Conservation (phyloP, 2,888 invertebrate genomes). For the Megalurothrips usitatus region DNA sequence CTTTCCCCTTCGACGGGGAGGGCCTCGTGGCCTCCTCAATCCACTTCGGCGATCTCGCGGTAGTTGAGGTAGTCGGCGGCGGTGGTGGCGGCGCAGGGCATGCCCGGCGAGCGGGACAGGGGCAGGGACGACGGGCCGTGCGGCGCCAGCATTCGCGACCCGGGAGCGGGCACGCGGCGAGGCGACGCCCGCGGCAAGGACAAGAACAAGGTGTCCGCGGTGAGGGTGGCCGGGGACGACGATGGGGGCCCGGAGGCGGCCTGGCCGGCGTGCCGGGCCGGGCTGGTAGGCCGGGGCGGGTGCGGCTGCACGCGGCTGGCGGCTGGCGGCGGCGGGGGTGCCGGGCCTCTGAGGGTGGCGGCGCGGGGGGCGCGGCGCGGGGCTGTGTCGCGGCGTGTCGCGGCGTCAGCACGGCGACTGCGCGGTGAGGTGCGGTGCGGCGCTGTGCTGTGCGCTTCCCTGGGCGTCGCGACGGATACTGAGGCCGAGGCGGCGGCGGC, state of each 20-base stretch:
- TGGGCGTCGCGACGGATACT: background rate
- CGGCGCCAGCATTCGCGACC: conserved; percentile 14
- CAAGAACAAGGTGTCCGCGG: background rate
- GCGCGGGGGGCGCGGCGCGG: background rate
- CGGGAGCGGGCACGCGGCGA: background rate
- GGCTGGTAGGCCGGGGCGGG: no score
- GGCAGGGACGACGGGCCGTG: background rate
- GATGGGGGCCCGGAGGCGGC: background rate
- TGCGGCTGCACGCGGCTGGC: background rate
- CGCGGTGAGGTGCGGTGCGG: background rate
- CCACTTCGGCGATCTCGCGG: conserved; percentile 16
- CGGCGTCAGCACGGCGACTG: no score
- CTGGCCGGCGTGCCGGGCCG: background rate
- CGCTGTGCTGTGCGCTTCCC: background rate
- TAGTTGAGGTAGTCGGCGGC: conserved; percentile 24
- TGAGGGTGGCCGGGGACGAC: no score
- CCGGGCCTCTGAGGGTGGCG: background rate
- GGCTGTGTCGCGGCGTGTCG: background rate
- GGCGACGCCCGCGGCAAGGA: background rate
- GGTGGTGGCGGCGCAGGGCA: conserved; percentile 8
- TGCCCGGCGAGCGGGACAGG: background rate
- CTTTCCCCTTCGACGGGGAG: background rate
- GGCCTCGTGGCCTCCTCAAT: conserved; percentile 1
- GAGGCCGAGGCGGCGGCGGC: background rate
- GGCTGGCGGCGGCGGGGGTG: background rate